Conservation (phyloP, 2,797 vertebrate species). For the Centropyge bicolor region DNA sequence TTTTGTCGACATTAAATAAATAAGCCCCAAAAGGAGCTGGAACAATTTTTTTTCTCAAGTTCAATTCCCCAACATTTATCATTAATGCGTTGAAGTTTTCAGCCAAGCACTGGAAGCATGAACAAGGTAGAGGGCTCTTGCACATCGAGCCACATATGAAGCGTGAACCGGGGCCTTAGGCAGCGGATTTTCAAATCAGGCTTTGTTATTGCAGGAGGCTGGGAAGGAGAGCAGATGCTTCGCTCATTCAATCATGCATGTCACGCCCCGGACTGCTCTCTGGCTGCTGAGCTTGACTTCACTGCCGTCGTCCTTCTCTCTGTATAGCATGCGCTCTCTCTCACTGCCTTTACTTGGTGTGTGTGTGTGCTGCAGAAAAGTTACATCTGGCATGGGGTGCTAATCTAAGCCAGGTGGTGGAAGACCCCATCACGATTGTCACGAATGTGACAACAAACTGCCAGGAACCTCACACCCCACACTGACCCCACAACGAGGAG, state of each 20-base stretch:
- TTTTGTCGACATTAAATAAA: slow-evolving; percentile 29
- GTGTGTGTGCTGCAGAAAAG: slow-evolving; percentile 41
- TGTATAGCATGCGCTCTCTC: slow-evolving; percentile 1
- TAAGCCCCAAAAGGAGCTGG: slow-evolving; percentile 24
- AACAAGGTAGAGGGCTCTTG: slow-evolving; percentile 19
- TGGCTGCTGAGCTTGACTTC: slow-evolving; percentile 47
- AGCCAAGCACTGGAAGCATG: slow-evolving; percentile 29
- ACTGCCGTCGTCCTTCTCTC: slow-evolving; percentile 28
- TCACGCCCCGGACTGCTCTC: slow-evolving; percentile 50
- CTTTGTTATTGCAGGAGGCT: slow-evolving; percentile 76
- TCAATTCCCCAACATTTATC: slow-evolving; percentile 33
- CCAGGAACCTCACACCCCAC: slow-evolving; percentile 63
- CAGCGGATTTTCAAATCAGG: slow-evolving; percentile 70
- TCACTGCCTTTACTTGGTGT: not conserved
- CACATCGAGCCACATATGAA: slow-evolving; percentile 42
- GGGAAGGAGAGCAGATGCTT: slow-evolving; percentile 75
- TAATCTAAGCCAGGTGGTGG: slow-evolving; percentile 74
- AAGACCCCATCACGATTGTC: slow-evolving; percentile 66
- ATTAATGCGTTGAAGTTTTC: slow-evolving; percentile 14
- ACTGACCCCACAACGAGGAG: slow-evolving; percentile 61
- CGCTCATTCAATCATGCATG: slow-evolving; percentile 74
- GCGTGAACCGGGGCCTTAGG: slow-evolving; percentile 52
- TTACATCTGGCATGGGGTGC: slow-evolving; percentile 67
- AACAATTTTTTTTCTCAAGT: slow-evolving; percentile 12
- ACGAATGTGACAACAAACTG: slow-evolving; percentile 78